Conservation (phyloP, 53 echinoderm and acorn worm genomes). For the Temnopleurus reevesii region DNA sequence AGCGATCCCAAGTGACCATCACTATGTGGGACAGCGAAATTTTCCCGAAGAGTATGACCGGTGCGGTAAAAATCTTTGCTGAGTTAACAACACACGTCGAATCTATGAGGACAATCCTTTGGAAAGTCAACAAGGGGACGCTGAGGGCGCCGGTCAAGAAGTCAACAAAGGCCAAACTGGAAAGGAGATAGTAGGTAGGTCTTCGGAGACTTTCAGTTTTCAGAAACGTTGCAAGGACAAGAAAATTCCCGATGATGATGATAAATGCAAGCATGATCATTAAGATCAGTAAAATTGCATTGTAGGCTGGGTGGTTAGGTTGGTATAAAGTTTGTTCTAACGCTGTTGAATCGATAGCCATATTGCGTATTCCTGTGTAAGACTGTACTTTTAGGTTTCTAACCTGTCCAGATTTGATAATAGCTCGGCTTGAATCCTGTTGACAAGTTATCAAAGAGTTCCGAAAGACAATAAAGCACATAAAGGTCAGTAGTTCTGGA, state of each 20-base stretch:
- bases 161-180: not conserved
- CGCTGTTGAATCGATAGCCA: no score
- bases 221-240: not conserved
- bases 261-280: not conserved
- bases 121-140: not conserved
- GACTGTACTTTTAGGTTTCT: no score
- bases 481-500: no score
- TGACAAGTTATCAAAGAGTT: no score
- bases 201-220: constrained; percentile 21
- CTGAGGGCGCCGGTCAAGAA: not conserved
- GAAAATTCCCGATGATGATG: not conserved
- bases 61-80: not conserved
- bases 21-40: not conserved
- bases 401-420: no score
- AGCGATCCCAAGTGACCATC: constrained; percentile 11
- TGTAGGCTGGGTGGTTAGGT: not conserved
- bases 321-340: no score
- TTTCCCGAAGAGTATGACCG: not conserved
- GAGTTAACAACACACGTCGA: not conserved
- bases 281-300: not conserved
- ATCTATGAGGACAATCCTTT: not conserved
- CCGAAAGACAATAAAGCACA: no score
- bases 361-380: no score
- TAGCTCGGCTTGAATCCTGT: no score
- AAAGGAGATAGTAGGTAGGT: not conserved